Conservation (phyloP, 1,140 invertebrate species). For the Lepidostoma basale region DNA sequence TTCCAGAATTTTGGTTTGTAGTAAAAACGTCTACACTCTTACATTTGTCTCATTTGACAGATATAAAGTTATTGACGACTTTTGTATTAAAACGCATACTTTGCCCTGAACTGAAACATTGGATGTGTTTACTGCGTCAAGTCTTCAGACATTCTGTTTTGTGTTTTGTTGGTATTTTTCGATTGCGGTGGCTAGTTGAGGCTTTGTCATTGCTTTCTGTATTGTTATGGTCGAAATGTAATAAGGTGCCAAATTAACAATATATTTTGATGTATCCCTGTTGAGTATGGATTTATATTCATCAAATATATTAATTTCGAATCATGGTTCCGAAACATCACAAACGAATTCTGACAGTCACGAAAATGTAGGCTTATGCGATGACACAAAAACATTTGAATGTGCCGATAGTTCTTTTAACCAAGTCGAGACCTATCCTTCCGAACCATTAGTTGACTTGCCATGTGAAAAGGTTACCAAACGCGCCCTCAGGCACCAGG, state of each 20-base stretch:
- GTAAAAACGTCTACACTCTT: too few relatives aligned
- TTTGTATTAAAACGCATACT: too few relatives aligned
- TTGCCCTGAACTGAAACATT: too few relatives aligned
- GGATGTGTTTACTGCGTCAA: too few relatives aligned
- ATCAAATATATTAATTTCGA: slow-evolving; percentile 21
- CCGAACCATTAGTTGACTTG: slow-evolving; percentile 13
- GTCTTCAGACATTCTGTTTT: too few relatives aligned
- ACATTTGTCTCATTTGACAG: too few relatives aligned
- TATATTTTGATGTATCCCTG: slow-evolving; percentile 1
- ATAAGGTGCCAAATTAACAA: slow-evolving; percentile 9
- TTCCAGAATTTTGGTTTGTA: too few relatives aligned
- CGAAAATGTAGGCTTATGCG: slow-evolving; percentile 25
- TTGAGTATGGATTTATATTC: slow-evolving; percentile 30
- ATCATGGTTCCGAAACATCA: slow-evolving; percentile 24
- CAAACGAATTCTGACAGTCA: slow-evolving; percentile 27
- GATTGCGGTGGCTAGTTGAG: slow-evolving; percentile 1
- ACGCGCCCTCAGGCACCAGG: slow-evolving; percentile 77
- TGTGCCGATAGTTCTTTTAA: slow-evolving; percentile 16
- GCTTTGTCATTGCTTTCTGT: slow-evolving; percentile 29
- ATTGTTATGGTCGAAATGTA: slow-evolving; percentile 27
- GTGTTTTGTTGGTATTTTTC: slow-evolving; percentile 26
- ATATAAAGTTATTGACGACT: too few relatives aligned
- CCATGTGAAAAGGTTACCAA: slow-evolving; percentile 63
- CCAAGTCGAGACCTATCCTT: background rate
- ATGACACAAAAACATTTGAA: slow-evolving; percentile 30